These are phyloP conservation scores for Cydia fagiglandana DNA, from an alignment of 1,140 invertebrate species.

Conservation along the genomic window DNA sequence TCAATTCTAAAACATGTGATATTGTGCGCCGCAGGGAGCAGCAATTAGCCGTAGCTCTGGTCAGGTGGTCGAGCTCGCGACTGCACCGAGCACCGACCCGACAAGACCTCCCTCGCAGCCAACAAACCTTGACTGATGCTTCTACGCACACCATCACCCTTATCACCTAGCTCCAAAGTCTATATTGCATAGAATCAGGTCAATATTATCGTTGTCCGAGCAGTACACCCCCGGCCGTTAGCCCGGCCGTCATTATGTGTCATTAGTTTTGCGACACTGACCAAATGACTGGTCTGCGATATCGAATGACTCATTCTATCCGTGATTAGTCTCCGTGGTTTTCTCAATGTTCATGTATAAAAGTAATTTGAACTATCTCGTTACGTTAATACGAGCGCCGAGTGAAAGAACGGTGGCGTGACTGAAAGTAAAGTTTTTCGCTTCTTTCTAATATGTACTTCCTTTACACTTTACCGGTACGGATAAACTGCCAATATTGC, in stretches of 20 bases:
- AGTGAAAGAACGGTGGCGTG: constrained; percentile 15
- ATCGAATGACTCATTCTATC: constrained; percentile 75
- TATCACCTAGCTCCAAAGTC: constrained; percentile 42
- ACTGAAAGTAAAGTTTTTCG: constrained; percentile 31
- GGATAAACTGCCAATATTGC: constrained; percentile 56
- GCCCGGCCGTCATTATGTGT: constrained; percentile 75
- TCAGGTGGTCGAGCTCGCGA: constrained; percentile 61
- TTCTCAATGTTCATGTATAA: constrained; percentile 55
- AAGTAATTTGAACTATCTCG: constrained; percentile 32
- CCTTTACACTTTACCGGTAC: constrained; percentile 38
- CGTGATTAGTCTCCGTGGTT: constrained; percentile 73
- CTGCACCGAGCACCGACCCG: constrained; percentile 51
- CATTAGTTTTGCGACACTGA: constrained; percentile 79
- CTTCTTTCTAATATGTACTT: constrained; percentile 34
- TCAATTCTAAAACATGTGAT: constrained; percentile 30
- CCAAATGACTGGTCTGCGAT: constrained; percentile 76
- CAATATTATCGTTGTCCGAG: constrained; percentile 40
- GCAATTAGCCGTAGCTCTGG: constrained; percentile 62
- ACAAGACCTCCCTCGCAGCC: constrained; percentile 62
- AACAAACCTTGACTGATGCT: constrained; percentile 70
- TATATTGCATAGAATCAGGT: constrained; percentile 41
- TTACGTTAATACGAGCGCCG: constrained; percentile 26
- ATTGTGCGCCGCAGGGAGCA: constrained; percentile 50
- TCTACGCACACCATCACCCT: constrained; percentile 29
- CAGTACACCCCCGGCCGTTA: constrained; percentile 59